These are phyloP conservation scores for Litocranius walleri DNA, from an alignment of 2,113 vertebrate genomes.

Conservation along the genomic window DNA sequence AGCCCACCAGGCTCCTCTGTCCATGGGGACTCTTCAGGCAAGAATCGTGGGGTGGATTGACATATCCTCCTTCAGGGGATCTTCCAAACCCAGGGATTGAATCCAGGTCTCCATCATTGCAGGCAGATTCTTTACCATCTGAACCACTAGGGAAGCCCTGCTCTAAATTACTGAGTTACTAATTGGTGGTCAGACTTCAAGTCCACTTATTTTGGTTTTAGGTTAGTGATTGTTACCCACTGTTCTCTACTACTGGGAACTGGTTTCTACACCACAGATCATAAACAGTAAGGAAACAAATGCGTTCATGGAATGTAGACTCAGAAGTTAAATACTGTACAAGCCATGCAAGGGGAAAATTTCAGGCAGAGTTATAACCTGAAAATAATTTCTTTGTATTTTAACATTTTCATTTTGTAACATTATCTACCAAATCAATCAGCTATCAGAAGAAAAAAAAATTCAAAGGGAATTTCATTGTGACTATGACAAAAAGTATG, in stretches of 20 bases:
- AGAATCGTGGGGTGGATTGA: not conserved
- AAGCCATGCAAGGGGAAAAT: not conserved
- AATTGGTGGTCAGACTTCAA: not conserved
- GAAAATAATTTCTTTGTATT: not conserved
- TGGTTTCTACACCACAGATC: not conserved
- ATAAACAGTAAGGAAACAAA: not conserved
- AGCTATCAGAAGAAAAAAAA: not conserved
- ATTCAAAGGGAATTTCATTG: constrained; percentile 1
- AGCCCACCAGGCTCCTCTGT: not conserved
- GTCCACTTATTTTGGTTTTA: not conserved
- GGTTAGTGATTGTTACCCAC: not conserved
- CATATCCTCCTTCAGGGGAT: not conserved
- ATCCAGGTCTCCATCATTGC: not conserved
- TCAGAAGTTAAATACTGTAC: not conserved
- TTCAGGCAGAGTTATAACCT: not conserved
- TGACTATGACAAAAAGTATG: not conserved
- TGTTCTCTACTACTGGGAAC: not conserved
- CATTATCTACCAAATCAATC: not conserved
- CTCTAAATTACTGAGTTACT: not conserved
- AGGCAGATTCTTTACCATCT: not conserved
- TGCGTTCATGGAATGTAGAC: not conserved
- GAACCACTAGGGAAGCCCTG: not conserved
- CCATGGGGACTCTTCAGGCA: not conserved
- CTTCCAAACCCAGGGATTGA: not conserved
- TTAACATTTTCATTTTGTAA: not conserved